These are phyloP conservation scores for Rotaria sp. DNA, from an alignment of 2,888 invertebrate species.

Conservation along the genomic window DNA sequence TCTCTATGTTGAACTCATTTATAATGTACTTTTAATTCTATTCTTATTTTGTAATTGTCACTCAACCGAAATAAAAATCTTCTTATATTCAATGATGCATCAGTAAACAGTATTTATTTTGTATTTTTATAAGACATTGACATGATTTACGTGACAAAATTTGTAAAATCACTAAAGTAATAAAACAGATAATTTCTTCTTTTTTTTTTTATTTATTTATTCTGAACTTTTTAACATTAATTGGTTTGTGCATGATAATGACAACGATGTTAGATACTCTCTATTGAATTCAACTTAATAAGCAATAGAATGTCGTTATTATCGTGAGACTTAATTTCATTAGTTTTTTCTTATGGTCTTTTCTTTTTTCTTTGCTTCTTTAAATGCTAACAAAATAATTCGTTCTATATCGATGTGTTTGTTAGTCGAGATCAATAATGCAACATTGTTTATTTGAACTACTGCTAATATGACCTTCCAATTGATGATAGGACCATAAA, in stretches of 20 bases:
- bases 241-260: neutral
- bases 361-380: neutral
- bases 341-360: neutral
- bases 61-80: neutral
- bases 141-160: neutral
- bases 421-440: neutral
- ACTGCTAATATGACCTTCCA: neutral
- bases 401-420: neutral
- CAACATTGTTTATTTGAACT: neutral
- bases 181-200: no score
- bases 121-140: neutral
- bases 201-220: neutral
- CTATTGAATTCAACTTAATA: neutral
- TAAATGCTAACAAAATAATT: neutral
- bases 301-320: neutral
- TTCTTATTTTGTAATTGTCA: neutral
- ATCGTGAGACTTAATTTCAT: neutral
- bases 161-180: neutral
- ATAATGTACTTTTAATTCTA: neutral
- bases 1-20: neutral
- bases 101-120: neutral
- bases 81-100: neutral
- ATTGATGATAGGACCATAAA: no score
- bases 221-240: neutral
- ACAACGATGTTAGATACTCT: neutral